Evolutionary conservation across 2,797 vertebrate genomes (phyloP), one percentile per base, ranked within the genome.

Genomic region (Percopsis omiscomaycus): DNA sequence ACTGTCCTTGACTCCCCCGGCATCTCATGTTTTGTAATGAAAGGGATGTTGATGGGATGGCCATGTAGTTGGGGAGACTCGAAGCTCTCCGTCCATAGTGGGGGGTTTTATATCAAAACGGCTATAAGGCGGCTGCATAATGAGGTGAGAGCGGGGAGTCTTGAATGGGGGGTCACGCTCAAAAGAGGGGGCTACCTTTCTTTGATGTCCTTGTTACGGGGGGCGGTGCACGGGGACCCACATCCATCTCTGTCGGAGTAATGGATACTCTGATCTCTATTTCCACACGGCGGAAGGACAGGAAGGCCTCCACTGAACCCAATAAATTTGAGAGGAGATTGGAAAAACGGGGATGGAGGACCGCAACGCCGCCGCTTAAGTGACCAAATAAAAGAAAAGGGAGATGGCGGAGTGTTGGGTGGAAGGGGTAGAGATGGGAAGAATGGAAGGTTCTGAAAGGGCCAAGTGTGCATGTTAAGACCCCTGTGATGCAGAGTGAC

Each of bases 11-110:
- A 93, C 93, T 93, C 91, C 86, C 70, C 72, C 77, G 80, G 89
- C 91, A 93, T 93, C 92, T 94, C 93, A 93, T 93, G 92, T 93
- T 94, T 93, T 93, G 92, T 94, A 94, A 94, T 94, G 93, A 93
- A 93, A 93, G 91, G 85, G 89, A 91, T 92, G 91, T 92, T 93
- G 93, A 93, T 93, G 89, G 93, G 92, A 92, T 94, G 91, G 90
- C 91, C 90, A 83, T 88, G 89, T 91, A 92, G 92, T 92, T 92
- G 91, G 91, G 85, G 82, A 85, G 87, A 84, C 89, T 89, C 79
- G 79, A 74, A 74, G 86, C 85, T 84, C 91, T 90, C 85, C 59
- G 86, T 86, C 90, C 89, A 88, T 88, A 88, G 91, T 89, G 85
- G 88, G 81, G 86, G 91, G 91, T 86, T 91, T 93, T 93, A 94